Percentiles rank a stretch among this genome's conserved stretches.
Evolutionary conservation across 2,888 invertebrate genomes (phyloP).

Genomic region (Abscondita cerata): DNA sequence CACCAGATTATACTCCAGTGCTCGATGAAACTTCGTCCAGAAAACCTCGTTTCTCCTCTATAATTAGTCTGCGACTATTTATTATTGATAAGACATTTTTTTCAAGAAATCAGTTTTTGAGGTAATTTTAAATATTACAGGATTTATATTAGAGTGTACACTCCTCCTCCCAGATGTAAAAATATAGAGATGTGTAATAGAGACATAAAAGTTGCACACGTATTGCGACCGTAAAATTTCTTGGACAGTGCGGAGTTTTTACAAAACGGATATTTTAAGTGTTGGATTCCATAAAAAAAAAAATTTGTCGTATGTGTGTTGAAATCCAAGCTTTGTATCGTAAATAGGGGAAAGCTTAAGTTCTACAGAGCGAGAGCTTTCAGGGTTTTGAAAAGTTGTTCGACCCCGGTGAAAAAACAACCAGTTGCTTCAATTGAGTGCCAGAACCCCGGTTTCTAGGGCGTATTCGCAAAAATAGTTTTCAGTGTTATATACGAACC

Average conservation of each 20-base stretch:
- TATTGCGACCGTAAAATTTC: conserved; percentile 18
- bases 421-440: no score
- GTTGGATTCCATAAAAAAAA: conserved; percentile 23
- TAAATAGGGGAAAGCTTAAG: no score
- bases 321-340: no score
- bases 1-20: conserved; percentile 40
- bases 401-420: conserved; percentile 31
- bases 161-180: no score
- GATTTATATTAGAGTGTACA: no score
- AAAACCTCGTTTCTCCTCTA: conserved; percentile 19
- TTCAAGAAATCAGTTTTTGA: no score
- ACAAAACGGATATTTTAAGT: conserved; percentile 20
- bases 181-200: conserved; percentile 21
- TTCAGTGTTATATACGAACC: conserved; percentile 20
- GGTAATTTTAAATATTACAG: no score
- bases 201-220: conserved; percentile 26
- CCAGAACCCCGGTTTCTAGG: no score
- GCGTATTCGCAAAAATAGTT: conserved; percentile 30
- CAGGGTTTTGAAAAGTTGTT: conserved; percentile 21
- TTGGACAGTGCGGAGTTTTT: conserved; percentile 14
- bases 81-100: no score
- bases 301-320: conserved; percentile 27
- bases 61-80: conserved; percentile 14
- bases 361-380: no score
- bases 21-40: conserved; percentile 33